phyloP scores from a whole-genome alignment of 2,888 invertebrate genomes.

The Tachina lurida region DNA sequence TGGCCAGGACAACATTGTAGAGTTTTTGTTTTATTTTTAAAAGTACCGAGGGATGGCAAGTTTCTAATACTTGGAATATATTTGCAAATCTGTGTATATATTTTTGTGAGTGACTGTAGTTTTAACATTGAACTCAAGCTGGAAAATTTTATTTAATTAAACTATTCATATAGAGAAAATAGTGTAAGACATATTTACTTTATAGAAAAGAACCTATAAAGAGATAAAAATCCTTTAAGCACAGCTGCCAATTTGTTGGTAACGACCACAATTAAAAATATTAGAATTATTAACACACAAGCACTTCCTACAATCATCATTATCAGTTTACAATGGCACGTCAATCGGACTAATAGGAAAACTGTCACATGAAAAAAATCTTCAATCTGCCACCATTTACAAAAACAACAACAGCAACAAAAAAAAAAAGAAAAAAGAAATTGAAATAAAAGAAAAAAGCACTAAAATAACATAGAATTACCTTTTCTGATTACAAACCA shows the following conservation, averaged over 20 bases:
- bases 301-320: slow-evolving; percentile 50
- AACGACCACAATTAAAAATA: slow-evolving; percentile 32
- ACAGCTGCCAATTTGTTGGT: slow-evolving; percentile 60
- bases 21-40: too few species aligned
- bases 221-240: background rate
- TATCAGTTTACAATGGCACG: slow-evolving; percentile 43
- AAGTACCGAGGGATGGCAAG: too few species aligned
- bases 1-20: background rate
- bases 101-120: too few species aligned
- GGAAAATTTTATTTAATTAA: background rate
- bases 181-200: background rate
- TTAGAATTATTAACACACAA: slow-evolving; percentile 54
- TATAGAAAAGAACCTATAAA: background rate
- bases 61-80: too few species aligned
- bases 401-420: background rate
- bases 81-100: too few species aligned
- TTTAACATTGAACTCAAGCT: too few species aligned
- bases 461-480: slow-evolving; percentile 45
- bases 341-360: slow-evolving; percentile 56
- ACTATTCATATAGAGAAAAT: background rate
- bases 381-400: background rate
- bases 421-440: background rate
- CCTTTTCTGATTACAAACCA: slow-evolving; percentile 59
- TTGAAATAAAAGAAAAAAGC: background rate
- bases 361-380: slow-evolving; percentile 25